phyloP scores from a whole-genome alignment of 2,888 invertebrate species.

The Eudasyphora cyanicolor region DNA sequence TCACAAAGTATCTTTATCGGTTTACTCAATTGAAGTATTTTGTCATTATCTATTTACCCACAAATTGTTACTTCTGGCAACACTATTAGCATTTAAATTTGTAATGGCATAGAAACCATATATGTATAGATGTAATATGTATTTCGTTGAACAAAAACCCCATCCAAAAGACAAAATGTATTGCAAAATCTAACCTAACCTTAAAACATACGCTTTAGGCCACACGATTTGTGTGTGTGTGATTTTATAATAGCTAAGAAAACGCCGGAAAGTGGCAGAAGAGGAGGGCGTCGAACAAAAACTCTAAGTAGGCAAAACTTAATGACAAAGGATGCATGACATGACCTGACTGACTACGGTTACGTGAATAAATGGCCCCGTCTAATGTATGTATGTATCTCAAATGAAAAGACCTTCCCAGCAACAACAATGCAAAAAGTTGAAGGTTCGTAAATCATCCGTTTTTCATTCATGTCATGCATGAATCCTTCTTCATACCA shows the following conservation, averaged over 20 bases:
- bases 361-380: background rate
- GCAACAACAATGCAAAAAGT: background rate
- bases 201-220: background rate
- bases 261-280: background rate
- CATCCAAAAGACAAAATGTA: background rate
- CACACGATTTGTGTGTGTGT: background rate
- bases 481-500: background rate
- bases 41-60: too few species aligned
- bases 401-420: background rate
- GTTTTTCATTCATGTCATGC: background rate
- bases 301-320: too few species aligned
- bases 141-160: background rate
- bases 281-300: background rate
- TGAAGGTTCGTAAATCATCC: background rate
- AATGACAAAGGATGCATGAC: background rate
- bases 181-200: background rate
- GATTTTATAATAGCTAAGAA: background rate
- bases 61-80: too few species aligned
- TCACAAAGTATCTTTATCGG: too few species aligned
- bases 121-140: too few species aligned
- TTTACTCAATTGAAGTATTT: too few species aligned
- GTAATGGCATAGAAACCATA: too few species aligned
- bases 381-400: conserved; percentile 5
- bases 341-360: background rate
- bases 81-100: too few species aligned